phyloP scores from a whole-genome alignment of 2,888 invertebrate species.

The Thereva unica region DNA sequence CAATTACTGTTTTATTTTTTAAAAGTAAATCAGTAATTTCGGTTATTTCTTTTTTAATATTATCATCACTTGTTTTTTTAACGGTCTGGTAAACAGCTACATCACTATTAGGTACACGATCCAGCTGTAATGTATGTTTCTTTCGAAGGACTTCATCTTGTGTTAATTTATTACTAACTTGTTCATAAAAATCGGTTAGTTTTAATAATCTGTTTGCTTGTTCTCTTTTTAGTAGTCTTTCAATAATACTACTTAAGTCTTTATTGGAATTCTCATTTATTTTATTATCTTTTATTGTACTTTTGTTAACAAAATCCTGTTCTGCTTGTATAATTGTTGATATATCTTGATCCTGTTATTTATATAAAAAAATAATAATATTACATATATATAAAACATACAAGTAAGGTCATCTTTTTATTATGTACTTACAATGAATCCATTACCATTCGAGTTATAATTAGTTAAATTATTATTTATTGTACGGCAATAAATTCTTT shows the following conservation, averaged over 20 bases:
- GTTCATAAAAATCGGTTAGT: slow-evolving; percentile 48
- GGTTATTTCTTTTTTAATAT: slow-evolving; percentile 68
- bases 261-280: slow-evolving; percentile 58
- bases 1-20: slow-evolving; percentile 65
- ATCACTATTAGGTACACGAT: slow-evolving; percentile 62
- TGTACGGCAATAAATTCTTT: slow-evolving; percentile 77
- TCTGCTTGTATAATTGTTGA: slow-evolving; percentile 61
- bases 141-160: slow-evolving; percentile 45
- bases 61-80: slow-evolving; percentile 55
- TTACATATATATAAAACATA: background rate
- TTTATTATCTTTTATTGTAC: slow-evolving; percentile 41
- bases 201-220: slow-evolving; percentile 45
- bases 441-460: slow-evolving; percentile 59
- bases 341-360: slow-evolving; percentile 57
- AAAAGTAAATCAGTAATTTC: slow-evolving; percentile 62
- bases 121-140: slow-evolving; percentile 51
- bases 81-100: slow-evolving; percentile 71
- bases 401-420: background rate
- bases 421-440: slow-evolving; percentile 49
- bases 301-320: slow-evolving; percentile 54
- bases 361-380: slow-evolving; percentile 42
- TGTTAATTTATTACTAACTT: slow-evolving; percentile 46
- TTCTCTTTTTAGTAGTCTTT: slow-evolving; percentile 59
- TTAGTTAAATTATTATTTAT: slow-evolving; percentile 60
- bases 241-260: slow-evolving; percentile 63